These are phyloP conservation scores for Orientallactaga sibirica DNA, from an alignment of 2,797 vertebrate genomes.

Conservation along the genomic window DNA sequence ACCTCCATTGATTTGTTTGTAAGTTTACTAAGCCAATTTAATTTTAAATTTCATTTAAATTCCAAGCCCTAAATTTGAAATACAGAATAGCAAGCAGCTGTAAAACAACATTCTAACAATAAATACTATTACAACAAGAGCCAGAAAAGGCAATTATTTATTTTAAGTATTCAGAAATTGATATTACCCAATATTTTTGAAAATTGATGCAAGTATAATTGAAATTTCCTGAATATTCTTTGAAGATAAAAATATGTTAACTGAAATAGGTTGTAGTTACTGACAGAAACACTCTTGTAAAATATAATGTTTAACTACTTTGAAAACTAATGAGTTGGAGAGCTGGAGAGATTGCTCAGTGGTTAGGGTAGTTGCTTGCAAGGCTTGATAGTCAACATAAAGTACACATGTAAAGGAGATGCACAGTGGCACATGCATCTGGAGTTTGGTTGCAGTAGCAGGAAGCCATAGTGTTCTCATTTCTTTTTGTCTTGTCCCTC, in stretches of 20 bases:
- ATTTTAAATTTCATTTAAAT: conserved; percentile 23
- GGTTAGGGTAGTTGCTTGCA: no score
- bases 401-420: no score
- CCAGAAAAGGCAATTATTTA: conserved; percentile 83
- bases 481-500: no score
- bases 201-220: conserved; percentile 80
- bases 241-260: conserved; percentile 63
- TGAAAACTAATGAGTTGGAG: conserved; percentile 37
- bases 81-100: conserved; percentile 76
- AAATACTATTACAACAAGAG: conserved; percentile 67
- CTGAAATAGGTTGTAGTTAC: conserved; percentile 66
- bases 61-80: conserved; percentile 71
- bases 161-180: conserved; percentile 81
- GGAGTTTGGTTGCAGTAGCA: no score
- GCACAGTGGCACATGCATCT: no score
- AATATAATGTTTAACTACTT: conserved; percentile 52
- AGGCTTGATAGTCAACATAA: background rate
- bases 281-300: conserved; percentile 70
- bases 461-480: no score
- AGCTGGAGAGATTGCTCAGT: no score
- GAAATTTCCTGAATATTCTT: conserved; percentile 81
- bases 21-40: conserved; percentile 55
- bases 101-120: conserved; percentile 82
- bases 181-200: conserved; percentile 78
- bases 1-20: conserved; percentile 63